These are phyloP conservation scores for Casuarius casuarius DNA, from an alignment of 2,113 vertebrate genomes.

Conservation along the genomic window DNA sequence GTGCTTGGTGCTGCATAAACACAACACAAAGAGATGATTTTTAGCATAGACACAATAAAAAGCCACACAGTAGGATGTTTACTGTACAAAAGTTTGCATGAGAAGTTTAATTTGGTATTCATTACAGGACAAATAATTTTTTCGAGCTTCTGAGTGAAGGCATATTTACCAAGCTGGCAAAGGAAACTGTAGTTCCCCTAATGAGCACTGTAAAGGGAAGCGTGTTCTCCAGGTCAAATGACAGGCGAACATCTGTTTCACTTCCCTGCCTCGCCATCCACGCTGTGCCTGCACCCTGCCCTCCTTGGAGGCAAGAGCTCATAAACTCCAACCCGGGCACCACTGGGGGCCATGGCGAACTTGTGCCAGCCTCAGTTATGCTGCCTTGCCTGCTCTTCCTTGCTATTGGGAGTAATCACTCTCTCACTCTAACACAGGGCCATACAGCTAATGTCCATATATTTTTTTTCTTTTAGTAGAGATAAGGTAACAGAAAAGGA, in stretches of 20 bases:
- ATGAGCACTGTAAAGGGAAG: not conserved
- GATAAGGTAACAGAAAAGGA: not conserved
- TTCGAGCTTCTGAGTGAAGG: not conserved
- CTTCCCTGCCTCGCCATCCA: not conserved
- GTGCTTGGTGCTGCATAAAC: not conserved
- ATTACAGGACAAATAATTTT: not conserved
- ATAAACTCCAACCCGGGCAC: not conserved
- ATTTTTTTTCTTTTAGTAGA: not conserved
- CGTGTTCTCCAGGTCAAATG: not conserved
- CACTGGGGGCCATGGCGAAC: fast-evolving
- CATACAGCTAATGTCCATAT: not conserved
- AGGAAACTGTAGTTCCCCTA: not conserved
- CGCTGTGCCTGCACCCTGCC: not conserved
- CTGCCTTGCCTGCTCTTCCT: not conserved
- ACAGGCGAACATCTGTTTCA: not conserved
- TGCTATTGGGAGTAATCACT: not conserved
- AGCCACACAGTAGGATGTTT: fast-evolving
- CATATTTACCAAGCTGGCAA: not conserved
- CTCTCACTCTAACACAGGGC: not conserved
- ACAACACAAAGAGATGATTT: not conserved
- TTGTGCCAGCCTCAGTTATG: not conserved
- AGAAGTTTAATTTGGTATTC: conserved; percentile 16
- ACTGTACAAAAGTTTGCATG: not conserved
- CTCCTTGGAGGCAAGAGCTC: not conserved
- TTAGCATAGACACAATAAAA: not conserved